Evolutionary conservation across 2,888 invertebrate species (phyloP), one percentile per base, ranked within the genome.

Genomic region (Eristalis arbustorum): DNA sequence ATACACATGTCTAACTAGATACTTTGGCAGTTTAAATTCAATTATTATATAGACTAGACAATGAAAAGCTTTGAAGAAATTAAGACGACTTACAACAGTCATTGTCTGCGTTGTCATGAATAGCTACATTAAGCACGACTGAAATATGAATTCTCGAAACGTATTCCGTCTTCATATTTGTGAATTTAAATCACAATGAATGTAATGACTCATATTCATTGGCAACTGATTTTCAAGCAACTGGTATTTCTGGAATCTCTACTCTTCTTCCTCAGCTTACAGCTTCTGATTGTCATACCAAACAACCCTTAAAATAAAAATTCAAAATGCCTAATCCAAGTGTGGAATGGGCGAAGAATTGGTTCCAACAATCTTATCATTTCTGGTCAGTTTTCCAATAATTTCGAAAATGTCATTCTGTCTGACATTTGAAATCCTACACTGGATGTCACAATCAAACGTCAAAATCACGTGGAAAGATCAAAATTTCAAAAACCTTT

Each of bases 401-500:
- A 61, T 1, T 23, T 14, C n/a, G 14, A 23, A n/a, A 61, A 61
- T 42, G 14, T 23, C 37, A 56, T 56, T 42, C 28, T 40, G 18
- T 18, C n/a, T 59, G 63, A 31, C 42, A 72, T 72, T 82, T 76
- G 40, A 49, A 56, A 22, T 37, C 22, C 2, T 18, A 22, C 25
- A 23, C 63, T 42, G 37, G 18, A 49, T 68, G 68, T 73, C 73
- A 79, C 68, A 75, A 31, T 62, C 49, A 34, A 73, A 84, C 62
- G 63, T 72, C 81, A 56, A 63, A 76, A 67, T 72, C 67, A 13
- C 56, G 49, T 62, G 42, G 22, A 67, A 72, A 64, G 76, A 64
- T 81, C 64, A 78, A 87, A 74, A 72, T 78, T 37, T 67, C 78
- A 66, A 87, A 67, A 78, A 71, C 66, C 71, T 49, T 71, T 72